Conservation (phyloP, 2,888 invertebrate species). For the Oxycera nigricornis region DNA sequence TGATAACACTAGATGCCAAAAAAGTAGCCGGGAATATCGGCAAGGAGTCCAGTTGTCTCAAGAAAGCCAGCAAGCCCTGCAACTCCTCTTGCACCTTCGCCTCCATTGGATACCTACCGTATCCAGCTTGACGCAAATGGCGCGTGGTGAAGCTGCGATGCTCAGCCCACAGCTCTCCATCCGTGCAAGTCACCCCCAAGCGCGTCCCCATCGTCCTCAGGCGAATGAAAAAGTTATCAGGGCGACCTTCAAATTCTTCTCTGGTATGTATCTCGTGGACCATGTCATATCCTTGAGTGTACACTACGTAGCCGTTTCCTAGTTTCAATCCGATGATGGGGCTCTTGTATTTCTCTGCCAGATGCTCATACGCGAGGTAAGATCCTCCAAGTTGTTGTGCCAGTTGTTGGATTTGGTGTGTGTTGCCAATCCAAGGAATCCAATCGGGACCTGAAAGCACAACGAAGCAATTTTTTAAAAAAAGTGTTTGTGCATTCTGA, state of each 20-base stretch:
- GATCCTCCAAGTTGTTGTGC: conserved; percentile 62
- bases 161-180: conserved; percentile 67
- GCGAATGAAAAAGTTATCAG: conserved; percentile 70
- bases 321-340: conserved; percentile 67
- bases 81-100: conserved; percentile 67
- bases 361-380: conserved; percentile 63
- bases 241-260: conserved; percentile 71
- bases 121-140: conserved; percentile 66
- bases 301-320: conserved; percentile 64
- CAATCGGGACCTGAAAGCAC: conserved; percentile 56
- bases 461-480: neutral
- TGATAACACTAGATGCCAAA: conserved; percentile 68
- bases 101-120: conserved; percentile 66
- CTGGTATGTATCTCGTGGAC: conserved; percentile 65
- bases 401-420: conserved; percentile 55
- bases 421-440: conserved; percentile 59
- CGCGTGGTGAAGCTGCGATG: conserved; percentile 66
- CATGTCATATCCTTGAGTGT: conserved; percentile 65
- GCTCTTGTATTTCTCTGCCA: conserved; percentile 63
- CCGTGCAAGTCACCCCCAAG: conserved; percentile 66
- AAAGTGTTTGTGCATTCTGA: neutral
- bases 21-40: conserved; percentile 58
- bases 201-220: conserved; percentile 70
- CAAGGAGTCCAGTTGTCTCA: conserved; percentile 49
- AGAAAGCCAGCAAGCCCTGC: conserved; percentile 57